Evolutionary conservation across 2,888 invertebrate genomes (phyloP).

Genomic region (Parnassius mnemosyne): DNA sequence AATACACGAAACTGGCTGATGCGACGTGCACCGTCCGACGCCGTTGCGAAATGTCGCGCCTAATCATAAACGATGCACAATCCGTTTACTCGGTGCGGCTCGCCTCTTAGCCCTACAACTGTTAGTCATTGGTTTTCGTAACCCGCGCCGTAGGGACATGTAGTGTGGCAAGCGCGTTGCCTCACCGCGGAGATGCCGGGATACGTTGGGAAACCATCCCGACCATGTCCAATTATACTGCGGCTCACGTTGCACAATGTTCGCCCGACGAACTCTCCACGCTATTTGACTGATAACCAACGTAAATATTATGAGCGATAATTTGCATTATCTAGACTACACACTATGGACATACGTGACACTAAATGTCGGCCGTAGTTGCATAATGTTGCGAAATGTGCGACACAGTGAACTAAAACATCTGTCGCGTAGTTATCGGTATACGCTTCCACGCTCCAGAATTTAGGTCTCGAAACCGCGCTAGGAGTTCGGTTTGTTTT

Average conservation of each 20-base stretch:
- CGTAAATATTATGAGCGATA: constrained; percentile 4
- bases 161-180: constrained; percentile 74
- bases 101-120: constrained; percentile 52
- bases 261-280: constrained; percentile 53
- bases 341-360: constrained; percentile 5
- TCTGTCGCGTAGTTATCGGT: constrained; percentile 21
- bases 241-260: constrained; percentile 57
- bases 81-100: constrained; percentile 50
- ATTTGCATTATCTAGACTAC: constrained; percentile 4
- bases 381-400: constrained; percentile 29
- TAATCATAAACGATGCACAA: constrained; percentile 56
- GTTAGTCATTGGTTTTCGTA: constrained; percentile 75
- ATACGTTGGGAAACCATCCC: constrained; percentile 79
- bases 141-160: constrained; percentile 76
- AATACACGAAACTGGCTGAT: constrained; percentile 56
- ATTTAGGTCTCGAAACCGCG: constrained; percentile 74
- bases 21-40: constrained; percentile 55
- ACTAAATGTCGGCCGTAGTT: constrained; percentile 12
- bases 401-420: constrained; percentile 6
- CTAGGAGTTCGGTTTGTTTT: constrained; percentile 69
- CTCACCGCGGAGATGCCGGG: constrained; percentile 67
- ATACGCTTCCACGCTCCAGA: constrained; percentile 36
- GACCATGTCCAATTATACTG: constrained; percentile 73
- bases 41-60: constrained; percentile 58
- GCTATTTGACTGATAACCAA: constrained; percentile 58